Evolutionary conservation across 1,140 invertebrate genomes (phyloP), one percentile per base, ranked within the genome.

Genomic region (Pseudomyrmex concolor): DNA sequence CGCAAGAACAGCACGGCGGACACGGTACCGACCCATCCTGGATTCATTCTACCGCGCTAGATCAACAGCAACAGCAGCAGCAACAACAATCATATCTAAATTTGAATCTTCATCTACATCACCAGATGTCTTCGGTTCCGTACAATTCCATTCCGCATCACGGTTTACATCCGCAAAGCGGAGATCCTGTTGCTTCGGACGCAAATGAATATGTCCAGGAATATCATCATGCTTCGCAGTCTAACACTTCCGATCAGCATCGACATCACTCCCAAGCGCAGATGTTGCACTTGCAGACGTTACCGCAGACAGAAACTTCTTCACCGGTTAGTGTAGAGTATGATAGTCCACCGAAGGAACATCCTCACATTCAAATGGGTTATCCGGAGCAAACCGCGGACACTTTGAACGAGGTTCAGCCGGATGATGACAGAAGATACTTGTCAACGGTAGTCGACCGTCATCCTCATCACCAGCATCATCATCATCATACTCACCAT

Each of bases 71-170:
- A 50, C 91, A 80, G 13, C 77, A 88, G 15, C 72, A 92, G 2
- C 91, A 92, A 51, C 92, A 91, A 64, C 93, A 93, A 57, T 92
- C 94, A 0, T 94, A 94, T 48, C 88, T 94, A 7, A 94, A 94
- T 82, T 71, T 94, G 8, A 94, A 94, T 70, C 90, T 94, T 0
- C 94, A 94, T 72, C 68, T 94, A 9, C 94, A 94, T 77, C 94
- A 94, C 83, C 94, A 94, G 55, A 93, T 94, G 86, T 92, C 94
- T 0, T 88, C 85, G 5, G 34, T 34, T 34, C 34, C 34, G 0
- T 89, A 89, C 43, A 22, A 74, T 9, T 54, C 88, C 9, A 72
- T 89, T 25, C 45, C 87, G 12, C 91, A 92, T 43, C 91, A 90
- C 50, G 57, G 78, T 59, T 60, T 92, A 15, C 92, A 92, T 43